These are phyloP conservation scores for Chaetodon trifascialis DNA, from an alignment of 2,113 vertebrate species.

Conservation along the genomic window DNA sequence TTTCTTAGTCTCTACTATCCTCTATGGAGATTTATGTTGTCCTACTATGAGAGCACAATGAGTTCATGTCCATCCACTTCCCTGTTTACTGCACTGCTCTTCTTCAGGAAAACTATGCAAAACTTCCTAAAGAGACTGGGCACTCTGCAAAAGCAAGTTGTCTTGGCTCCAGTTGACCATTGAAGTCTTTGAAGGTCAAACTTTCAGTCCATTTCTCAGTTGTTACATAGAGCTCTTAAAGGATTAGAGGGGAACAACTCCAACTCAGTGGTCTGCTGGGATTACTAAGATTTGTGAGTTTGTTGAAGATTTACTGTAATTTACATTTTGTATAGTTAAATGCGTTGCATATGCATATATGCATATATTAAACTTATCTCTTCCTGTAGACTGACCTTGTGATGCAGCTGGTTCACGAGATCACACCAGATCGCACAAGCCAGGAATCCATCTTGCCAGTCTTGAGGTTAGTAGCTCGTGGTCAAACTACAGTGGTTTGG, in stretches of 20 bases:
- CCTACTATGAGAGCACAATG: neutral
- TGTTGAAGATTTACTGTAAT: neutral
- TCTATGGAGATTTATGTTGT: neutral
- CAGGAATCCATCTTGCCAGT: no score
- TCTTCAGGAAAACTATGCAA: neutral
- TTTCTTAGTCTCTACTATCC: neutral
- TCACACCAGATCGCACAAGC: no score
- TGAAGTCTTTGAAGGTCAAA: constrained; percentile 43
- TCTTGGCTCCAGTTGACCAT: constrained; percentile 15
- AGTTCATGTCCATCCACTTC: neutral
- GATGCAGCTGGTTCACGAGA: no score
- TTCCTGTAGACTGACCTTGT: neutral
- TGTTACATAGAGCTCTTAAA: neutral
- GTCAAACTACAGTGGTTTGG: no score
- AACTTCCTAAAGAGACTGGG: constrained; percentile 1
- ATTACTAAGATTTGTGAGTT: constrained; percentile 4
- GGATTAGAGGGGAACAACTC: constrained; percentile 1
- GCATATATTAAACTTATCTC: neutral
- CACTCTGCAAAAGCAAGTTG: neutral
- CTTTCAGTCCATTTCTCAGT: neutral
- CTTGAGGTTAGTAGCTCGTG: no score
- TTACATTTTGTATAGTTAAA: neutral
- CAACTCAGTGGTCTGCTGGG: neutral
- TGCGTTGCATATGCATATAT: constrained; percentile 3
- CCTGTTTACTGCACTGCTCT: neutral